phyloP scores from a whole-genome alignment of 2,113 vertebrate genomes.

The Gymnorhina tibicen region DNA sequence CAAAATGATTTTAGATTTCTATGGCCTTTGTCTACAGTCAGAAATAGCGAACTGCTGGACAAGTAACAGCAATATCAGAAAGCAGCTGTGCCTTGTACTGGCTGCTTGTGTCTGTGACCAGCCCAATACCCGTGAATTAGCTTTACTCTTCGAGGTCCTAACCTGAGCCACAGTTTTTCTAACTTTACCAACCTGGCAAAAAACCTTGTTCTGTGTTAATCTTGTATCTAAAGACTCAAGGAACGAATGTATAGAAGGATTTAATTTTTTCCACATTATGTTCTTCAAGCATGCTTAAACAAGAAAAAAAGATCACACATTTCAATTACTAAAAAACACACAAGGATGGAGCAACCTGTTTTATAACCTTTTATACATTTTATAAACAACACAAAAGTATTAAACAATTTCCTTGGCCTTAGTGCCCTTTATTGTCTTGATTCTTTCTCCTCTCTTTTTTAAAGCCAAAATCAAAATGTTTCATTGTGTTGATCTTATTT shows the following conservation, averaged over 20 bases:
- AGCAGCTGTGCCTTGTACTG: not conserved
- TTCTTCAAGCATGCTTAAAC: not conserved
- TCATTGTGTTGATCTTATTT: conserved; percentile 6
- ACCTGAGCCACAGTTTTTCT: not conserved
- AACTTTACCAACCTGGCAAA: not conserved
- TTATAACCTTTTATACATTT: not conserved
- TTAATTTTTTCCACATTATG: not conserved
- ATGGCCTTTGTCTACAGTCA: not conserved
- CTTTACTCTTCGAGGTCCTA: not conserved
- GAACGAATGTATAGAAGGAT: not conserved
- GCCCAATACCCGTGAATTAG: not conserved
- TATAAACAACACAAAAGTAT: not conserved
- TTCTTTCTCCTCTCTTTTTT: not conserved
- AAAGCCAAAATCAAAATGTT: conserved; percentile 19
- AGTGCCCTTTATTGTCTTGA: not conserved
- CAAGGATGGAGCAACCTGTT: not conserved
- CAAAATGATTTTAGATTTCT: not conserved
- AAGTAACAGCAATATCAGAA: not conserved
- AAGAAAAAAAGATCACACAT: not conserved
- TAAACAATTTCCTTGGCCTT: not conserved
- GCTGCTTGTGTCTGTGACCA: not conserved
- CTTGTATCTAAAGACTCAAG: not conserved
- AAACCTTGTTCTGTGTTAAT: not conserved
- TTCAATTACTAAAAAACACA: not conserved
- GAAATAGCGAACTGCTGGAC: not conserved